Base-by-base conservation (phyloP, 2,888 invertebrate genomes). In the Candidula unifasciata region DNA sequence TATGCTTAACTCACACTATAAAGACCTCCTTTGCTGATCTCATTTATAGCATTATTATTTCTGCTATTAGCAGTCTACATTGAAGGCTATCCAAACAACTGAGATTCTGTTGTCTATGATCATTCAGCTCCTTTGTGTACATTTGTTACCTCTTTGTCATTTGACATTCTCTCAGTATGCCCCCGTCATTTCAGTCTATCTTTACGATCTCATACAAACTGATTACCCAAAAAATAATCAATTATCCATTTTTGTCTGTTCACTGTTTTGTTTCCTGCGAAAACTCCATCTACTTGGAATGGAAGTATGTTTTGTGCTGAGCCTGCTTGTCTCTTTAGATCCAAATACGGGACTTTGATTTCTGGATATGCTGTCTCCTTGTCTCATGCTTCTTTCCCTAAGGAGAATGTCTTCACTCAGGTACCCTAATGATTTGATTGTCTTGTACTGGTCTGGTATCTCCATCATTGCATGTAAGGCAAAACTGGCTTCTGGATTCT, bases 391-490 rank as follows among this genome's bases (percentile, higher is more conserved):
- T 57, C 57, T 77, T 3, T 57, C 60, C 0, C 33, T 57, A 57
- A 77, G 33, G 24, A 30, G 30, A 30, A 33, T 60, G 10, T 24
- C 21, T 18, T 57, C 77, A 0, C 82, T 77, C 18, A 87, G 82
- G 76, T 87, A 93, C 6, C 92, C 92, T 52, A 93, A 89, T 6
- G 89, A 84, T 85, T 91, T 90, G 60, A 93, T 92, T 24, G 91
- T 91, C 79, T 92, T 92, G 86, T 93, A 94, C 90, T 95, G 94
- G 85, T 94, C 94, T 0, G 94, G 94, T 27, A 95, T 93, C 87
- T 95, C 95, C 92, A 95, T 93, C 80, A 95, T 91, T 5, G 94
- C 93, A 85, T 95, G 94, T 37, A 95, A 91, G 3, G 95, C 95
- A 88, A 95, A 94, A 6, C 93, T 89, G 52, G 92, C 89, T 57